Percentiles rank a stretch among this genome's conserved stretches.
Evolutionary conservation across 2,888 invertebrate species (phyloP).

Genomic region (Anoncus sp.): DNA sequence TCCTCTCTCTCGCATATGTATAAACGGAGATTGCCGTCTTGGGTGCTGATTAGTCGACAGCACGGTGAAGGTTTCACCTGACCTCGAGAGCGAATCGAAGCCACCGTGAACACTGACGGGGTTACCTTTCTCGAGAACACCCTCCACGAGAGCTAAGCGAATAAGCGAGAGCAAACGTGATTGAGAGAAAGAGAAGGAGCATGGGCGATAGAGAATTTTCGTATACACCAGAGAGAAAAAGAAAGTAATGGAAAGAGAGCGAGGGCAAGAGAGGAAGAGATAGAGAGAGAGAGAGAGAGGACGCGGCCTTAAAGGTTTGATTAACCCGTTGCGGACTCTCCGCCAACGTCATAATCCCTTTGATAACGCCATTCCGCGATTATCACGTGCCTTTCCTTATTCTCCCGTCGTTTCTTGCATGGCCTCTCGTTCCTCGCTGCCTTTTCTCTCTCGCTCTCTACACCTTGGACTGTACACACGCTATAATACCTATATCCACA

Average conservation of each 20-base stretch:
- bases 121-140: slow-evolving; percentile 26
- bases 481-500: slow-evolving; percentile 23
- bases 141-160: slow-evolving; percentile 22
- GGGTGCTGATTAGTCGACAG: slow-evolving; percentile 79
- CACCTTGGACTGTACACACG: slow-evolving; percentile 17
- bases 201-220: slow-evolving; percentile 1
- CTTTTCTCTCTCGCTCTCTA: slow-evolving; percentile 31
- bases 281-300: slow-evolving; percentile 5
- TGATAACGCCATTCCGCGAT: slow-evolving; percentile 74
- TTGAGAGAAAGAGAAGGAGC: slow-evolving; percentile 19
- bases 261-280: neutral
- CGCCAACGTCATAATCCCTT: slow-evolving; percentile 76
- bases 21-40: slow-evolving; percentile 71
- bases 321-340: slow-evolving; percentile 76
- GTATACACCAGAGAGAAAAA: slow-evolving; percentile 9
- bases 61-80: slow-evolving; percentile 77
- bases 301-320: slow-evolving; percentile 77
- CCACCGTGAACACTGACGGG: slow-evolving; percentile 72
- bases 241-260: neutral
- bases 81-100: slow-evolving; percentile 67
- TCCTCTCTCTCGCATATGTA: slow-evolving; percentile 31
- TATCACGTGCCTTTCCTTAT: slow-evolving; percentile 69
- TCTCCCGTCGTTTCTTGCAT: slow-evolving; percentile 51
- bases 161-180: slow-evolving; percentile 16
- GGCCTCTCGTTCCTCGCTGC: slow-evolving; percentile 2